phyloP scores from a whole-genome alignment of 2,888 invertebrate species.

The Atrina japonica region DNA sequence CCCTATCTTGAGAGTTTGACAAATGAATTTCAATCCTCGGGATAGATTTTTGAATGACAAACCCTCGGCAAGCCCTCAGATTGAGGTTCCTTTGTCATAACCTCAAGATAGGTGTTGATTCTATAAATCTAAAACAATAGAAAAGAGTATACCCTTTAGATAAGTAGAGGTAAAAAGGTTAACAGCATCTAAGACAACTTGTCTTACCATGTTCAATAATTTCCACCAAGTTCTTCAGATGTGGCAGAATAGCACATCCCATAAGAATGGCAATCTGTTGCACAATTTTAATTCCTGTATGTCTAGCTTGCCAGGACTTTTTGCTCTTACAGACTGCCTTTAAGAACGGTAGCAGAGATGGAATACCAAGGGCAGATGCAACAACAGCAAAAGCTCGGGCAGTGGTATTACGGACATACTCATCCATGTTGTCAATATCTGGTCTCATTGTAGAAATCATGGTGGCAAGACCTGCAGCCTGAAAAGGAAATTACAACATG shows the following conservation, averaged over 20 bases:
- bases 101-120: too few species aligned
- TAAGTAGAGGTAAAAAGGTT: too few species aligned
- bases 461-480: conserved; percentile 98
- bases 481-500: conserved; percentile 34
- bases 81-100: too few species aligned
- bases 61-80: too few species aligned
- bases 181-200: too few species aligned
- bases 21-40: too few species aligned
- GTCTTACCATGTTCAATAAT: conserved; percentile 98
- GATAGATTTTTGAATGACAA: too few species aligned
- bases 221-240: conserved; percentile 98
- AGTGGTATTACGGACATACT: conserved; percentile 99
- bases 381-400: conserved; percentile 99
- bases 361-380: conserved; percentile 98
- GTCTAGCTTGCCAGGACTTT: conserved; percentile 98
- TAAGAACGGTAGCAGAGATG: conserved; percentile 97
- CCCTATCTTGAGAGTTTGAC: too few species aligned
- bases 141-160: too few species aligned
- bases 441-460: conserved; percentile 99
- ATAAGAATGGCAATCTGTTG: conserved; percentile 99
- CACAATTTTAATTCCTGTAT: conserved; percentile 99
- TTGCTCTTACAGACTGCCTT: conserved; percentile 99
- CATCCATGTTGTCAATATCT: conserved; percentile 99
- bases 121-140: too few species aligned
- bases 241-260: conserved; percentile 99